A percentile compares a stretch with the other conserved stretches of the same genome.
Evolutionary conservation across 2,797 vertebrate genomes (phyloP).

Genomic region (Sorex maritimensis): DNA sequence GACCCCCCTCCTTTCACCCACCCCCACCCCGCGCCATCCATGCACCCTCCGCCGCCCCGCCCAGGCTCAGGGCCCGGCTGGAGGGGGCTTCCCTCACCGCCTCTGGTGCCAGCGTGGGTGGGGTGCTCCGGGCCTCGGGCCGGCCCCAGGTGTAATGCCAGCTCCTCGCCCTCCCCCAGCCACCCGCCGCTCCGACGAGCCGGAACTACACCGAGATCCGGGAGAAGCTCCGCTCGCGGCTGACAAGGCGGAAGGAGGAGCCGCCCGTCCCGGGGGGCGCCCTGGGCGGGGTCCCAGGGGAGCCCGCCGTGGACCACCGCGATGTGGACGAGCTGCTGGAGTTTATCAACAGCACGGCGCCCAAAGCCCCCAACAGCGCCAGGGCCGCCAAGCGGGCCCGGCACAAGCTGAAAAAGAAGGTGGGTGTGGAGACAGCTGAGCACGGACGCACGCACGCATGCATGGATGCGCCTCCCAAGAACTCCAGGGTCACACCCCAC

Average conservation of each 20-base stretch:
- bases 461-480: not conserved
- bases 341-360: conserved; percentile 98
- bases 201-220: conserved; percentile 99
- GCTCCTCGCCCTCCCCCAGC: conserved; percentile 90
- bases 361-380: conserved; percentile 98
- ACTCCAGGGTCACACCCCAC: not conserved
- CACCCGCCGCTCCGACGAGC: conserved; percentile 98
- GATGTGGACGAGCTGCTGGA: conserved; percentile 98
- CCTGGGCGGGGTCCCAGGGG: conserved; percentile 90
- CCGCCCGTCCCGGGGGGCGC: conserved; percentile 95
- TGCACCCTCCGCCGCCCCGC: not conserved
- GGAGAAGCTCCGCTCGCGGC: conserved; percentile 97
- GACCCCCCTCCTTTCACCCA: too few species aligned
- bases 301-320: conserved; percentile 95
- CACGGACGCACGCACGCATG: not conserved
- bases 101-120: conserved; percentile 76
- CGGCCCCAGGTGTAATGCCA: conserved; percentile 78
- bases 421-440: conserved; percentile 83
- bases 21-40: not conserved
- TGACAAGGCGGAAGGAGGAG: conserved; percentile 98
- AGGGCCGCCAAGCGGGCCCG: conserved; percentile 98
- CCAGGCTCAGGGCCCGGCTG: conserved; percentile 21
- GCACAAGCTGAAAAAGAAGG: conserved; percentile 99
- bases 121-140: conserved; percentile 73
- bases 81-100: conserved; percentile 70